Percentiles rank a stretch among this genome's conserved stretches.
phyloP scores from a whole-genome alignment of 2,113 vertebrate genomes.

The Phalacrocorax brasilianus region DNA sequence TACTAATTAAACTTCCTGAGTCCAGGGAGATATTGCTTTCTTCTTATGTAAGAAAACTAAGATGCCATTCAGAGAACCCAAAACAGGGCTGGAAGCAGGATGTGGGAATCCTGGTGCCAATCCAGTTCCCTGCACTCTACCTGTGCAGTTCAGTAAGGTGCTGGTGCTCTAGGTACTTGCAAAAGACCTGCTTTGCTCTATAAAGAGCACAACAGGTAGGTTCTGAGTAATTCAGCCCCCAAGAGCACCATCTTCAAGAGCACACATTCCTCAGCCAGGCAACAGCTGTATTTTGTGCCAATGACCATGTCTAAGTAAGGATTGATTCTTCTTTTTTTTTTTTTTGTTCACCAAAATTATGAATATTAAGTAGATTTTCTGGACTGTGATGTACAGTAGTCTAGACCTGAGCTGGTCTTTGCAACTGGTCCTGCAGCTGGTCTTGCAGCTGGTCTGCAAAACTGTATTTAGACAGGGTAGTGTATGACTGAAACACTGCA shows the following conservation, averaged over 20 bases:
- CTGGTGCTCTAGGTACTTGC: neutral
- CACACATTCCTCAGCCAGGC: neutral
- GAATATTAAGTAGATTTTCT: neutral
- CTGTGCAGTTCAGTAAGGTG: neutral
- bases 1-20: neutral
- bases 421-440: no score
- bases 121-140: neutral
- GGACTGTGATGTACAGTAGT: neutral
- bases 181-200: neutral
- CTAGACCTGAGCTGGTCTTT: neutral
- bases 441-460: neutral
- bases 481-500: neutral
- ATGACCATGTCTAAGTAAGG: neutral
- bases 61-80: neutral
- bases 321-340: neutral
- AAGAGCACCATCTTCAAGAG: neutral
- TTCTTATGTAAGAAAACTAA: neutral
- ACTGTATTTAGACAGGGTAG: neutral
- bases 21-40: neutral
- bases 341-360: neutral
- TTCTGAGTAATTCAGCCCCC: neutral
- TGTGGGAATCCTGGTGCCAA: neutral
- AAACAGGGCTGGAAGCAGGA: neutral
- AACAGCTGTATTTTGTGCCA: neutral
- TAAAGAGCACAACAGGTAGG: neutral